Conservation (phyloP, 2,888 invertebrate species). For the Fissipunctia ypsillon region DNA sequence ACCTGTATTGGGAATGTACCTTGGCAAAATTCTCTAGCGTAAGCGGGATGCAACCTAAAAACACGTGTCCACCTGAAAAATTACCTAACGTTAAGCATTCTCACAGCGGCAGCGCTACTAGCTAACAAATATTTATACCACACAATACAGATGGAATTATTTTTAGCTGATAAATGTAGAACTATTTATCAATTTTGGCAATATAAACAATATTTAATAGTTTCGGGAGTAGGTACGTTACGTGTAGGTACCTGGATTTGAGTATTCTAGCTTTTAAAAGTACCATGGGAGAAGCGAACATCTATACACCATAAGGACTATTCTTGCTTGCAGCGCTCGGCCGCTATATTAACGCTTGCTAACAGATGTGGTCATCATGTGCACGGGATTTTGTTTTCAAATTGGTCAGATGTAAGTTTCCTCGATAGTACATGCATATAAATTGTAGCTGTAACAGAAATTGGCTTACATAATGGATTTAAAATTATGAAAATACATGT, state of each 20-base stretch:
- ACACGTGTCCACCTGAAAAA: constrained; percentile 45
- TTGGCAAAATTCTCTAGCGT: constrained; percentile 39
- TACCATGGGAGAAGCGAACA: too few relatives aligned
- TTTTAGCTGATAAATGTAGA: constrained; percentile 55
- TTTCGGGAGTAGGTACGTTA: constrained; percentile 7
- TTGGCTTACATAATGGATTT: background rate
- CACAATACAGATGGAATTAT: constrained; percentile 54
- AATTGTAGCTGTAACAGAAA: constrained; percentile 4
- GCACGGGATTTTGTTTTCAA: too few relatives aligned
- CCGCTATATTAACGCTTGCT: too few relatives aligned
- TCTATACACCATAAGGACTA: too few relatives aligned
- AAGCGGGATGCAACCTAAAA: constrained; percentile 53
- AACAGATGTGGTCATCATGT: too few relatives aligned
- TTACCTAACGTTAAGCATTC: constrained; percentile 45
- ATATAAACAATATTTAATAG: constrained; percentile 44
- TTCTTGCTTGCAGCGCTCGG: too few relatives aligned
- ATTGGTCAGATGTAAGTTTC: too few relatives aligned
- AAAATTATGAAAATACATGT: background rate
- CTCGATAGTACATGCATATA: too few relatives aligned
- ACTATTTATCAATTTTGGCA: constrained; percentile 59
- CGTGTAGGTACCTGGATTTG: background rate
- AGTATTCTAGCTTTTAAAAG: background rate
- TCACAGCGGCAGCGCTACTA: constrained; percentile 16
- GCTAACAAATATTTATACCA: constrained; percentile 53
- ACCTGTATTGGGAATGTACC: constrained; percentile 58